These are phyloP conservation scores for Pseudeuparius sepicola DNA, from an alignment of 2,888 invertebrate genomes.

Conservation along the genomic window DNA sequence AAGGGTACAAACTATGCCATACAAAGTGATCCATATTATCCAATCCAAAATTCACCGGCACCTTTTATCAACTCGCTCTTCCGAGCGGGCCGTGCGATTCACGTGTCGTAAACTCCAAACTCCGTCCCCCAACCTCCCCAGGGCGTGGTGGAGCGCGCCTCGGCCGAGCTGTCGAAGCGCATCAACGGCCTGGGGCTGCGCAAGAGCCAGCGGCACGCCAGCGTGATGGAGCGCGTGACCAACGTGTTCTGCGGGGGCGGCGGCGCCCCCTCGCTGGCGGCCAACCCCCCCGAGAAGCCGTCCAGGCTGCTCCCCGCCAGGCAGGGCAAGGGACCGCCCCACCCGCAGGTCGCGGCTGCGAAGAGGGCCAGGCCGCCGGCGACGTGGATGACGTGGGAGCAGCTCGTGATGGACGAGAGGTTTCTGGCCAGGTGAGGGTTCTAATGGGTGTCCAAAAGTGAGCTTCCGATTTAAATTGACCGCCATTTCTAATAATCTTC, in stretches of 20 bases:
- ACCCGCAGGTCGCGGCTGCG: constrained; percentile 15
- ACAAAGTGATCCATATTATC: too few species aligned
- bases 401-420: constrained; percentile 72
- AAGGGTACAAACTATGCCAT: too few species aligned
- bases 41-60: too few species aligned
- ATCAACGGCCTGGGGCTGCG: constrained; percentile 63
- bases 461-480: too few species aligned
- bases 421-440: constrained; percentile 72
- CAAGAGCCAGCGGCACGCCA: constrained; percentile 40
- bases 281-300: constrained; percentile 41
- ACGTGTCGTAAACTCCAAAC: constrained; percentile 75
- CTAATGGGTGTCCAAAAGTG: too few species aligned
- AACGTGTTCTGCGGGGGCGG: constrained; percentile 74
- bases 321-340: constrained; percentile 17
- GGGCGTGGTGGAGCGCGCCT: constrained; percentile 85
- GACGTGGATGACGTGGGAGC: constrained; percentile 54
- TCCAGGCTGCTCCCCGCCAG: constrained; percentile 38
- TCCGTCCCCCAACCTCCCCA: too few species aligned
- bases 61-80: too few species aligned
- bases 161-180: constrained; percentile 79
- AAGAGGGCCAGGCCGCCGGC: constrained; percentile 7
- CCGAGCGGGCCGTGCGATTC: too few species aligned
- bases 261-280: constrained; percentile 35
- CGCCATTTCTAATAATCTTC: too few species aligned
- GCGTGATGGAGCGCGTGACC: constrained; percentile 81